A percentile compares a stretch with the other conserved stretches of the same genome.
phyloP scores from a whole-genome alignment of 2,888 invertebrate species.

The Lasius fuliginosus region DNA sequence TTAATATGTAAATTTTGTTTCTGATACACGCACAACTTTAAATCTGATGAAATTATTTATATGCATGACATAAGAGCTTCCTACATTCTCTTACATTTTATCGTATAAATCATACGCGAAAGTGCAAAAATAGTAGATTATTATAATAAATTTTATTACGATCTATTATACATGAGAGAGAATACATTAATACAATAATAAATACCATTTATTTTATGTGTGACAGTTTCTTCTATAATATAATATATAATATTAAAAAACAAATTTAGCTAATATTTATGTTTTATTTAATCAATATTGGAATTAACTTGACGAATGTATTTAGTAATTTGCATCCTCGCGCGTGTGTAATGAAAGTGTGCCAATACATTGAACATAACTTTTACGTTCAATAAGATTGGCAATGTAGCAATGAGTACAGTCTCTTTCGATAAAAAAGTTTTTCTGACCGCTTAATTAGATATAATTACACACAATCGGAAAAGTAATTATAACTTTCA shows the following conservation, averaged over 20 bases:
- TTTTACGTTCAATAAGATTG: slow-evolving; percentile 35
- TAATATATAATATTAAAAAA: background rate
- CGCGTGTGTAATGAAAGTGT: background rate
- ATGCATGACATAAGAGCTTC: background rate
- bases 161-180: background rate
- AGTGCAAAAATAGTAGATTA: background rate
- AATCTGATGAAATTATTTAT: slow-evolving; percentile 20
- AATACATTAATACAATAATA: background rate
- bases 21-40: background rate
- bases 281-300: background rate
- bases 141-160: background rate
- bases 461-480: slow-evolving; percentile 54
- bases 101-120: background rate
- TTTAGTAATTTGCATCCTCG: background rate
- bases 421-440: slow-evolving; percentile 53
- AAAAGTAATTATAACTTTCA: slow-evolving; percentile 48
- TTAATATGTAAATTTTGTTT: background rate
- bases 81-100: background rate
- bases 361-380: slow-evolving; percentile 26
- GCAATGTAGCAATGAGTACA: slow-evolving; percentile 1
- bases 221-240: background rate
- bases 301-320: slow-evolving; percentile 21
- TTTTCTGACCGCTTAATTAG: slow-evolving; percentile 65
- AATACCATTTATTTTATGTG: background rate
- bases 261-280: background rate